Percentiles rank a stretch among this genome's conserved stretches.
These are phyloP conservation scores for Cerceris ruficornis DNA, from an alignment of 2,888 invertebrate genomes.

Conservation along the genomic window DNA sequence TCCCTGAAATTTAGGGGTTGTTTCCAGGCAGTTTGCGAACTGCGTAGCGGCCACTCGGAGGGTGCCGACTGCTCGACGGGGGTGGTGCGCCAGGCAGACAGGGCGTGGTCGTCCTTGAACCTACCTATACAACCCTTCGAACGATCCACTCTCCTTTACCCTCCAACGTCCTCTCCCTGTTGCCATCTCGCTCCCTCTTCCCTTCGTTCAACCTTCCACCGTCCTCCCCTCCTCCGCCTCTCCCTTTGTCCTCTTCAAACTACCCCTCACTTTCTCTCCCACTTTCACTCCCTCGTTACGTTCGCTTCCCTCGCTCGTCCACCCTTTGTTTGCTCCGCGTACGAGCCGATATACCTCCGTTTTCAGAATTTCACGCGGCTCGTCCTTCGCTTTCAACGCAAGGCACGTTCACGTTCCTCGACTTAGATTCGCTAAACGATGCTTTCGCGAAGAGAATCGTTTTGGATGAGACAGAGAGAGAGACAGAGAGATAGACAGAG, in stretches of 20 bases:
- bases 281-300: slow-evolving; percentile 48
- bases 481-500: no score
- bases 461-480: no score
- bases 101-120: slow-evolving; percentile 81
- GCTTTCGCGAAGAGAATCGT: background rate
- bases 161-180: slow-evolving; percentile 26
- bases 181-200: slow-evolving; percentile 31
- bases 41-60: slow-evolving; percentile 62
- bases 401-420: background rate
- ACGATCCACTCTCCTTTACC: slow-evolving; percentile 48
- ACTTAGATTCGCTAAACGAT: background rate
- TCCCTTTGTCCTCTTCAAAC: slow-evolving; percentile 32
- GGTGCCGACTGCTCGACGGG: slow-evolving; percentile 64
- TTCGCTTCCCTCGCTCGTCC: slow-evolving; percentile 3
- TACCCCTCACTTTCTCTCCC: slow-evolving; percentile 54
- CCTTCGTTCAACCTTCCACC: slow-evolving; percentile 21
- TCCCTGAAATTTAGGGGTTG: slow-evolving; percentile 71
- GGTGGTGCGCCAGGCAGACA: slow-evolving; percentile 77
- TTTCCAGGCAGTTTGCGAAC: slow-evolving; percentile 71
- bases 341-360: slow-evolving; percentile 41
- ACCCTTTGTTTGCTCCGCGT: slow-evolving; percentile 46
- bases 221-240: slow-evolving; percentile 40
- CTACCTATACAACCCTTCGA: slow-evolving; percentile 67
- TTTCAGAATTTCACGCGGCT: slow-evolving; percentile 33
- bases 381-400: no score